Conservation (phyloP, 2,113 vertebrate species). For the Cyphomyrus discorhynchus region DNA sequence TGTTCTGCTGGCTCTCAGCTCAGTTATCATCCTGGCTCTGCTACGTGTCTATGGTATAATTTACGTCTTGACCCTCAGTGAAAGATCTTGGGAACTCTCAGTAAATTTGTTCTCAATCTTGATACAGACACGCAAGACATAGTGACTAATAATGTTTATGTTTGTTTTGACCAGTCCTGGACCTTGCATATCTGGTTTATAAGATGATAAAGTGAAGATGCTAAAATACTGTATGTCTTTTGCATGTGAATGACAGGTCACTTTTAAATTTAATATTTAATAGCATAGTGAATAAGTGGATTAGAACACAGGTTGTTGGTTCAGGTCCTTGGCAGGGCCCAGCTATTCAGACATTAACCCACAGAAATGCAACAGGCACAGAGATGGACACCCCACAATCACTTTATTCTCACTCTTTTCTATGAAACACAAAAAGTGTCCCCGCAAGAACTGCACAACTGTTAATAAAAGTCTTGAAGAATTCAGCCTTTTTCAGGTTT, state of each 20-base stretch:
- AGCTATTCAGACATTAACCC: neutral
- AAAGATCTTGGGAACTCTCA: slow-evolving; percentile 43
- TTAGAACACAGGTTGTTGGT: neutral
- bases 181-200: neutral
- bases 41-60: slow-evolving; percentile 15
- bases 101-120: slow-evolving; percentile 14
- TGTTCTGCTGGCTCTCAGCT: neutral
- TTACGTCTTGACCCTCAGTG: slow-evolving; percentile 35
- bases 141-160: slow-evolving; percentile 32
- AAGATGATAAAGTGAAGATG: neutral
- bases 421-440: neutral
- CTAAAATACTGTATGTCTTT: neutral
- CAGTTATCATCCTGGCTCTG: slow-evolving; percentile 19
- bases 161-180: neutral
- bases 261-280: neutral
- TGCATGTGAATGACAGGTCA: neutral
- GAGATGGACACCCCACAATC: neutral
- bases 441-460: neutral
- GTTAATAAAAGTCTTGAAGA: neutral
- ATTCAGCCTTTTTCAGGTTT: neutral
- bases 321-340: neutral
- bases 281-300: neutral
- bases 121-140: slow-evolving; percentile 3
- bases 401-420: neutral
- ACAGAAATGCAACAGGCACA: neutral